Conservation (phyloP, 2,888 invertebrate genomes). For the Sphaerophoria taeniata region DNA sequence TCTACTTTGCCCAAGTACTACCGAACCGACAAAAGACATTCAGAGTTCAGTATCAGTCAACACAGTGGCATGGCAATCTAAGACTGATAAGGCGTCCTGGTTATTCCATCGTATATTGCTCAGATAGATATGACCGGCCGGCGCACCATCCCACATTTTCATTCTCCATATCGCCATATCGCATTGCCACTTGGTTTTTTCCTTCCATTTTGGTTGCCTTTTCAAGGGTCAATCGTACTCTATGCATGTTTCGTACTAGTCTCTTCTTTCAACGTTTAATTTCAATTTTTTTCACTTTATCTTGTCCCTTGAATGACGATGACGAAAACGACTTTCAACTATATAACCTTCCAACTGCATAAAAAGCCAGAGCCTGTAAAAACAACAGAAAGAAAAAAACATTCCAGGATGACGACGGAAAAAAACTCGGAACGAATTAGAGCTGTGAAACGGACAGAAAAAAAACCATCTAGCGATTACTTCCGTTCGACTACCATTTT, state of each 20-base stretch:
- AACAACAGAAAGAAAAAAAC: slow-evolving; percentile 20
- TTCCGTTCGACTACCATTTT: slow-evolving; percentile 60
- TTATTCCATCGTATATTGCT: slow-evolving; percentile 56
- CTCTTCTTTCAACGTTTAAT: slow-evolving; percentile 45
- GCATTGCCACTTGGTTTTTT: not conserved
- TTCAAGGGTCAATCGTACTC: slow-evolving; percentile 62
- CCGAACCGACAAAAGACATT: slow-evolving; percentile 46
- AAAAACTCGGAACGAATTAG: slow-evolving; percentile 36
- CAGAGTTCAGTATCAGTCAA: slow-evolving; percentile 40
- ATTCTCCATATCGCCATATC: too few relatives aligned
- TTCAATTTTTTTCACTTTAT: slow-evolving; percentile 46
- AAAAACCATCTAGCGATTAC: slow-evolving; percentile 52
- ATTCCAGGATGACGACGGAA: not conserved
- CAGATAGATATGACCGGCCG: slow-evolving; percentile 52
- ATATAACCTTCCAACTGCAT: slow-evolving; percentile 14
- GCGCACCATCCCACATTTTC: slow-evolving; percentile 24
- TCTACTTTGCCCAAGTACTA: slow-evolving; percentile 6
- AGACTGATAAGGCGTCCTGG: slow-evolving; percentile 68
- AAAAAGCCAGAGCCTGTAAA: slow-evolving; percentile 22
- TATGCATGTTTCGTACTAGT: slow-evolving; percentile 24
- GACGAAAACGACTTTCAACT: slow-evolving; percentile 23
- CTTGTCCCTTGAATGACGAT: slow-evolving; percentile 26
- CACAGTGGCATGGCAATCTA: slow-evolving; percentile 59
- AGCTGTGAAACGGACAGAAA: slow-evolving; percentile 27
- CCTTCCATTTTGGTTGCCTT: not conserved